These are phyloP conservation scores for Pedicia rivosa DNA, from an alignment of 2,888 invertebrate genomes.

Conservation along the genomic window DNA sequence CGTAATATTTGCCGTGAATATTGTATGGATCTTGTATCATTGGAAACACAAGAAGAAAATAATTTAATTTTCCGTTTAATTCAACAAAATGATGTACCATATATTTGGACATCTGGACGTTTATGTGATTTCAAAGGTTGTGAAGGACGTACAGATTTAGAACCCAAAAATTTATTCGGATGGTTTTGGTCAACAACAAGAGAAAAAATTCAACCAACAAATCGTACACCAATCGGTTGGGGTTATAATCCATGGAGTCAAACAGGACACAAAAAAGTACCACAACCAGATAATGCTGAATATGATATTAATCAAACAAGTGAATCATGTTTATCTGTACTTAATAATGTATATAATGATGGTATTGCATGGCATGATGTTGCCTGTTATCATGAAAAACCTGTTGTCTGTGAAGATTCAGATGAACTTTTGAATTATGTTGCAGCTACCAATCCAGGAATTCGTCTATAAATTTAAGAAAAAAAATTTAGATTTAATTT, in stretches of 20 bases:
- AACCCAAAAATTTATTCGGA: constrained; percentile 70
- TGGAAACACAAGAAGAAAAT: constrained; percentile 82
- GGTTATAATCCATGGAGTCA: constrained; percentile 82
- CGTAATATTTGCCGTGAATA: constrained; percentile 83
- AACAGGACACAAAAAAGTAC: constrained; percentile 77
- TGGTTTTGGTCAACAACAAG: constrained; percentile 92
- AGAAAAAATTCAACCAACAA: constrained; percentile 72
- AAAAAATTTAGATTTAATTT: no score
- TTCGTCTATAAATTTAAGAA: constrained; percentile 49
- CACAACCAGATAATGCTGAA: constrained; percentile 82
- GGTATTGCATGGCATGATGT: constrained; percentile 91
- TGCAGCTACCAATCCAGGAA: constrained; percentile 65
- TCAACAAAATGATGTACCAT: constrained; percentile 76
- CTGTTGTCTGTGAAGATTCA: constrained; percentile 79
- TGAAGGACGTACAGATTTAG: constrained; percentile 68
- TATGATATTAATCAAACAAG: constrained; percentile 77
- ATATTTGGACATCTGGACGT: constrained; percentile 87
- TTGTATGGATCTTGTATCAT: constrained; percentile 83
- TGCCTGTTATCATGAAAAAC: constrained; percentile 86
- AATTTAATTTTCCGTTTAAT: constrained; percentile 77
- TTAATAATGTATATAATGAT: constrained; percentile 87
- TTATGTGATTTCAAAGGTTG: constrained; percentile 89
- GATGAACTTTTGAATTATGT: constrained; percentile 77
- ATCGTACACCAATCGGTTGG: constrained; percentile 38
- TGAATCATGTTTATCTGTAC: constrained; percentile 72